Base-by-base conservation (phyloP, 2,888 invertebrate genomes). In the Sepioteuthis lessoniana region DNA sequence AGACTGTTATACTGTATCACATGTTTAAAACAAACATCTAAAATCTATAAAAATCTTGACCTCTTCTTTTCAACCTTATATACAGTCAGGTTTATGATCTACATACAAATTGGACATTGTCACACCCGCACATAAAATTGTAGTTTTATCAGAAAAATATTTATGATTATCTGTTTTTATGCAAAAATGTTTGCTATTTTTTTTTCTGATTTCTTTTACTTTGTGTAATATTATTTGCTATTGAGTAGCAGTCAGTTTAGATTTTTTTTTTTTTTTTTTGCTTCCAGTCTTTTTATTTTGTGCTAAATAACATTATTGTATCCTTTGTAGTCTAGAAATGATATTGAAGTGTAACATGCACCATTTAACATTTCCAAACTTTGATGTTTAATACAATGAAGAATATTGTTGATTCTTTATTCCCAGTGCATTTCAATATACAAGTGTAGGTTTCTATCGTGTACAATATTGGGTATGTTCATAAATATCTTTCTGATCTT, bases 61-160 rank as follows among this genome's bases (percentile, higher is more conserved):
- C 35, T 76, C 16, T 35, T 76, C 35, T 35, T 76, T 76, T 4
- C n/a, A 76, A 16, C 16, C 10, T 76, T n/a, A 35, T 76, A 19
- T n/a, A n/a, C n/a, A 76, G n/a, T 76, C n/a, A n/a, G n/a, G 76
- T 76, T 76, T 76, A 76, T 76, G 76, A 76, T n/a, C 76, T 76
- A 76, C 35, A 35, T 76, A 76, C 76, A 76, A 76, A 76, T 76
- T 76, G 76, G 76, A 76, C n/a, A 76, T 76, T 76, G 76, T 35
- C 76, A 76, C n/a, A 76, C 76, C 35, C 76, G n/a, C n/a, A 76
- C 16, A 76, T 76, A 76, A 76, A 76, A 76, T n/a, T 76, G n/a
- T n/a, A 76, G 76, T 76, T 8, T 76, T 76, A 76, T n/a, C 76
- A 76, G 76, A 76, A 76, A 76, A 76, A 76, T 76, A 35, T 76